Conservation (phyloP, 2,888 invertebrate genomes). For the Temnothorax unifasciatus region DNA sequence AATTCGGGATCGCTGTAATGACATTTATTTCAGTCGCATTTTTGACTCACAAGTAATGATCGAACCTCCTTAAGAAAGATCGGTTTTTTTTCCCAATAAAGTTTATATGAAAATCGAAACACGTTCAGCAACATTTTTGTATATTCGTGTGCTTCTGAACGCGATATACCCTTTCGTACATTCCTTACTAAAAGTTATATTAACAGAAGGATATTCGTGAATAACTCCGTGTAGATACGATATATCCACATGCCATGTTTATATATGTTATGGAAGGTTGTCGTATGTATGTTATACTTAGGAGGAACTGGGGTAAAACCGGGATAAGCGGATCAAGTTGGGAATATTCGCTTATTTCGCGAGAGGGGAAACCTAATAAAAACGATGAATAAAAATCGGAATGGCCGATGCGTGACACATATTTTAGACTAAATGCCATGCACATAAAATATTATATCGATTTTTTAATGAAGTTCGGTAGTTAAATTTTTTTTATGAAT, state of each 20-base stretch:
- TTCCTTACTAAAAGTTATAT: not conserved
- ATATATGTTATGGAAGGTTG: constrained; percentile 13
- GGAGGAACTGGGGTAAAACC: constrained; percentile 40
- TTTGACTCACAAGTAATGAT: no score
- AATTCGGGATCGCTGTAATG: no score
- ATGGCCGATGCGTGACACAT: constrained; percentile 17
- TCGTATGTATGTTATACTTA: constrained; percentile 43
- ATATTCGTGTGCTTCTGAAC: not conserved
- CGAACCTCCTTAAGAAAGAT: no score
- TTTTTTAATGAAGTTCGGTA: not conserved
- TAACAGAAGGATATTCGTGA: not conserved
- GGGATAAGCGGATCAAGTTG: constrained; percentile 35
- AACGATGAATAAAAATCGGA: constrained; percentile 31
- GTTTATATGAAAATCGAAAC: not conserved
- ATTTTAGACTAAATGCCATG: not conserved
- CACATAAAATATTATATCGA: constrained; percentile 7
- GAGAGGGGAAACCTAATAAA: constrained; percentile 26
- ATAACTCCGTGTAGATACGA: not conserved
- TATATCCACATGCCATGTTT: constrained; percentile 4
- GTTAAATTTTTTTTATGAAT: not conserved
- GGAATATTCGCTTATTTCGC: constrained; percentile 42
- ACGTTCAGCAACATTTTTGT: not conserved
- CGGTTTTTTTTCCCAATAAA: not conserved
- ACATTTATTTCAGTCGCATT: no score
- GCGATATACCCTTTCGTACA: not conserved